Percentiles rank a stretch among this genome's conserved stretches.
These are phyloP conservation scores for Mirounga angustirostris DNA, from an alignment of 2,113 vertebrate genomes.

Conservation along the genomic window DNA sequence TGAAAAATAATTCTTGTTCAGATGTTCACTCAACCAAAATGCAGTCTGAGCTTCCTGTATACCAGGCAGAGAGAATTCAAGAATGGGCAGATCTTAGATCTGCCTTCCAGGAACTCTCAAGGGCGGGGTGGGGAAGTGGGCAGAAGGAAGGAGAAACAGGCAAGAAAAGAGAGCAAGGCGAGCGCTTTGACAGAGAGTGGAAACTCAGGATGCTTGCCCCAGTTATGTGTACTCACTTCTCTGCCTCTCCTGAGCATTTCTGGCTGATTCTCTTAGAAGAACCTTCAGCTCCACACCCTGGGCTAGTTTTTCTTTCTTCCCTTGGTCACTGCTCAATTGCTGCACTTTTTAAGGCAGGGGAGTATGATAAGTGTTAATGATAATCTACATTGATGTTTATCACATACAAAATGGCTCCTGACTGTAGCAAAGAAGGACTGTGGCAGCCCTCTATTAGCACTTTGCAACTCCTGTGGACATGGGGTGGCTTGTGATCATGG, in stretches of 20 bases:
- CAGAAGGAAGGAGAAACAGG: not conserved
- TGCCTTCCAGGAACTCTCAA: not conserved
- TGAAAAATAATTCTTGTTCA: slow-evolving; percentile 35
- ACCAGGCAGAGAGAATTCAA: slow-evolving; percentile 32
- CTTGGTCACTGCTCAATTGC: not conserved
- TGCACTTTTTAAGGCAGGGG: slow-evolving; percentile 6
- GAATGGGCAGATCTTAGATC: not conserved
- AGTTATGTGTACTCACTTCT: not conserved
- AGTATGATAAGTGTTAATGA: not conserved
- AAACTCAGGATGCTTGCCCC: not conserved
- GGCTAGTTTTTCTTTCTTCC: slow-evolving; percentile 11
- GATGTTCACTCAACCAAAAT: slow-evolving; percentile 56
- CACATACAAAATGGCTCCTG: not conserved
- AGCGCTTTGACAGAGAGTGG: not conserved
- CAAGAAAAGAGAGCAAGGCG: not conserved
- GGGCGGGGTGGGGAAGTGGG: not conserved
- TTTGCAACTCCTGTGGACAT: not conserved
- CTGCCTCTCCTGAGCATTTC: not conserved
- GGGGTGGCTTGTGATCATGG: not conserved
- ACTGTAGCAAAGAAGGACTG: not conserved
- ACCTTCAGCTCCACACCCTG: not conserved
- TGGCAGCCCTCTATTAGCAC: not conserved
- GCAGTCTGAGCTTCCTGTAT: not conserved
- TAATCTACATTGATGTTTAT: not conserved
- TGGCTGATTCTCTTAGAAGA: not conserved